Conservation (phyloP, 2,888 invertebrate genomes). For the Amblyteles armatorius region DNA sequence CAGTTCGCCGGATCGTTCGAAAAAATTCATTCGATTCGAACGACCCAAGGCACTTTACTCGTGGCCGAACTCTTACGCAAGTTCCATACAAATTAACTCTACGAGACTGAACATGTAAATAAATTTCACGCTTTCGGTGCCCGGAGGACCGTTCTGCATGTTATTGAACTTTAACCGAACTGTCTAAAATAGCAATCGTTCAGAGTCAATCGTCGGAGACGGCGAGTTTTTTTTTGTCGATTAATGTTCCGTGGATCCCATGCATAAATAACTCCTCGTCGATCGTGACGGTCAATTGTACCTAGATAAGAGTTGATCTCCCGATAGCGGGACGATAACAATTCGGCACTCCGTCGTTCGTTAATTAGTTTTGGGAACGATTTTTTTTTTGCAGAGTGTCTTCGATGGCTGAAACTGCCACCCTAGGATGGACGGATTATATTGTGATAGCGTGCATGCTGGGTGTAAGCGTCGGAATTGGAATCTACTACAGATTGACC, state of each 20-base stretch:
- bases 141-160: not conserved
- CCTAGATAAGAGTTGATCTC: not conserved
- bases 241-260: not conserved
- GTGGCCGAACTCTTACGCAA: not conserved
- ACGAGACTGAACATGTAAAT: not conserved
- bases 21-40: not conserved
- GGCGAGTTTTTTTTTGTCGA: not conserved
- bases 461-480: slow-evolving; percentile 90
- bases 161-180: not conserved
- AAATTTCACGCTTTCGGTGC: not conserved
- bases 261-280: not conserved
- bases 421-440: slow-evolving; percentile 91
- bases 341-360: not conserved
- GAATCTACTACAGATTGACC: slow-evolving; percentile 93
- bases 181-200: not conserved
- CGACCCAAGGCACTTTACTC: not conserved
- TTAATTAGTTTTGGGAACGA: not conserved
- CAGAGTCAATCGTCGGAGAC: not conserved
- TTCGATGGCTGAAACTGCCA: slow-evolving; percentile 70
- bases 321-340: not conserved
- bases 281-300: not conserved
- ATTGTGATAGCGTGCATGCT: slow-evolving; percentile 90
- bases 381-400: slow-evolving; percentile 28
- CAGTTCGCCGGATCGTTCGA: not conserved
- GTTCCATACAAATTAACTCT: not conserved